Conservation (phyloP, 2,888 invertebrate genomes). For the Dasypolia templi region DNA sequence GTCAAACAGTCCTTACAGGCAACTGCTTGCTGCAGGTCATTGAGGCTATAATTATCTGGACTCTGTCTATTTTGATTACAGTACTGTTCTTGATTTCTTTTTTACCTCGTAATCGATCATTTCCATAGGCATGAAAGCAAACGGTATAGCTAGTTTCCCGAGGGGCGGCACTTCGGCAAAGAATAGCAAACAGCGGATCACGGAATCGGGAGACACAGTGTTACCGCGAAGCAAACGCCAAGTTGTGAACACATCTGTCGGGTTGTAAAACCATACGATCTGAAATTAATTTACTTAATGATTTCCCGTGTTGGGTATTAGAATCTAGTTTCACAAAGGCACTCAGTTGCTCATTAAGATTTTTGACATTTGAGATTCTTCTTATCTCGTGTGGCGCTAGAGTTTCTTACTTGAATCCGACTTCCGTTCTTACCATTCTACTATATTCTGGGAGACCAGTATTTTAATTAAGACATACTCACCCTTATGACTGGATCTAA, state of each 20-base stretch:
- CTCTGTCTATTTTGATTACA: background rate
- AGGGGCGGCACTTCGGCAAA: conserved; percentile 87
- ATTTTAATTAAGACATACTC: conserved; percentile 46
- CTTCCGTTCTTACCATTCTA: background rate
- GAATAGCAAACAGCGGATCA: conserved; percentile 83
- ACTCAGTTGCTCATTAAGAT: background rate
- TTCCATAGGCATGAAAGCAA: conserved; percentile 87
- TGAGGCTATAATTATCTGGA: background rate
- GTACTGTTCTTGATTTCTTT: background rate
- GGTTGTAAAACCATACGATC: conserved; percentile 87
- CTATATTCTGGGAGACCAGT: background rate
- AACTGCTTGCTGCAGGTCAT: background rate
- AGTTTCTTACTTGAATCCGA: background rate
- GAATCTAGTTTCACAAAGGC: background rate
- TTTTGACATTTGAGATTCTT: background rate
- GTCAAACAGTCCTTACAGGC: background rate
- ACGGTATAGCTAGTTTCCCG: conserved; percentile 85
- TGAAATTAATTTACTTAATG: conserved; percentile 62
- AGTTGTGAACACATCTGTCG: conserved; percentile 85
- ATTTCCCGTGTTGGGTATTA: background rate
- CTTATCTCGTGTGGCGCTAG: background rate
- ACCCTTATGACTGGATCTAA: conserved; percentile 87
- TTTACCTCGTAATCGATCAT: conserved; percentile 87
- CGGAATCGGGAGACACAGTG: conserved; percentile 73
- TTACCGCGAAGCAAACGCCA: conserved; percentile 86